Base-by-base conservation (phyloP, 2,797 vertebrate species). In the Tamandua tetradactyla region DNA sequence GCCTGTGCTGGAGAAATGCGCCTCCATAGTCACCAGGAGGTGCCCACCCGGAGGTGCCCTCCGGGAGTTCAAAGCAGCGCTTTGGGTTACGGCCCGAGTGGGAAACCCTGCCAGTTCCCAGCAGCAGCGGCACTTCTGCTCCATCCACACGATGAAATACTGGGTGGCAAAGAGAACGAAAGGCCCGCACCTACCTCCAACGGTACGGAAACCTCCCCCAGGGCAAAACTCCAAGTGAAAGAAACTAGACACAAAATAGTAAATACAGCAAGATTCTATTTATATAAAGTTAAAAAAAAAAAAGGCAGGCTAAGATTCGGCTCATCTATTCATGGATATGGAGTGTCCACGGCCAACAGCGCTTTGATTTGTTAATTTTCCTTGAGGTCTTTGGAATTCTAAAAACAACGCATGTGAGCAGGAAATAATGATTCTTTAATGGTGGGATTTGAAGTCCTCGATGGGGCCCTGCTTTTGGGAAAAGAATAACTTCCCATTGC, bases 121-220 rank as follows among this genome's bases (percentile, higher is more conserved):
- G 47, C 59, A 44, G 30, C 15, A 12, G 20, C 22, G 23, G 55
- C 71, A 13, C 2, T 0, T 0, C 7, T 8, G 18, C 14, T 32
- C 22, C 35, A 0, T 0, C 61, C 42, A 23, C 64, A 69, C 13
- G 7, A 1, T 0, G 32, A 32, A 18, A 40, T 1, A 11, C 66
- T 0, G 35, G 4, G 6, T 1, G 2, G 69, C 57, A 12, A 20
- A 0, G 5, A 9, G 14, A 76, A 22, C 0, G 9, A 8, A 30
- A 32, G 30, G 2, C 2, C 18, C 9, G 4, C 0, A 9, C 23
- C 32, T 1, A 22, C 2, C 0, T 0, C 14, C 1, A 9, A 2
- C 17, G 17, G 85, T 2, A 10, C 0, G 4, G 18, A 52, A 23
- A 23, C 2, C 0, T 2, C 71, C 18, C 37, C 11, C 10, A 25